A percentile compares a stretch with the other conserved stretches of the same genome.
Evolutionary conservation across 1,140 invertebrate species (phyloP).

Genomic region (Dolichoris vasculosae): DNA sequence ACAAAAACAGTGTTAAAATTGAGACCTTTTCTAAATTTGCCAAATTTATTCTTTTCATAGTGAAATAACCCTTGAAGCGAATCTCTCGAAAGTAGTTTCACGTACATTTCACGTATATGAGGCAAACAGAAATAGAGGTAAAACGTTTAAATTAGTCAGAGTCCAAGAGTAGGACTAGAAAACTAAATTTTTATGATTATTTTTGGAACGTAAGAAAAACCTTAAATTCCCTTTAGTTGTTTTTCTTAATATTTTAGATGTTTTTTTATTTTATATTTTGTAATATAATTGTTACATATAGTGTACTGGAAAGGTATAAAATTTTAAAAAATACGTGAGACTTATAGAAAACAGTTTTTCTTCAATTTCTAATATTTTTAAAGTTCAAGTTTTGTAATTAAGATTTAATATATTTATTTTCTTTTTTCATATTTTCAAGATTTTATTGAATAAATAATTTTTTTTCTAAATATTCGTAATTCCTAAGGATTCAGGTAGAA

Average conservation of each 20-base stretch:
- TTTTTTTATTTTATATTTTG: not conserved
- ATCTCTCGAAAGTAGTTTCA: conserved; percentile 44
- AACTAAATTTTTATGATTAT: conserved; percentile 14
- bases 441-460: too few relatives aligned
- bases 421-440: too few relatives aligned
- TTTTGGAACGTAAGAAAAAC: not conserved
- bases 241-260: conserved; percentile 6
- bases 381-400: too few relatives aligned
- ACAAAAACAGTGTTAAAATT: too few relatives aligned
- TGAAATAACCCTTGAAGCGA: conserved; percentile 45
- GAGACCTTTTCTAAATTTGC: conserved; percentile 15
- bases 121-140: conserved; percentile 35
- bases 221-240: not conserved
- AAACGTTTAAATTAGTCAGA: conserved; percentile 50
- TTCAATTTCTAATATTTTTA: too few relatives aligned
- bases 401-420: too few relatives aligned
- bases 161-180: conserved; percentile 9
- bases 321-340: too few relatives aligned
- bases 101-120: not conserved
- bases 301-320: too few relatives aligned
- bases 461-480: too few relatives aligned
- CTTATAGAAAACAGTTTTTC: too few relatives aligned
- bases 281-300: too few relatives aligned
- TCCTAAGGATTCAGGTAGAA: too few relatives aligned
- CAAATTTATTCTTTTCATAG: conserved; percentile 36